Evolutionary conservation across 1,140 invertebrate genomes (phyloP).

Genomic region (Magallana angulata): DNA sequence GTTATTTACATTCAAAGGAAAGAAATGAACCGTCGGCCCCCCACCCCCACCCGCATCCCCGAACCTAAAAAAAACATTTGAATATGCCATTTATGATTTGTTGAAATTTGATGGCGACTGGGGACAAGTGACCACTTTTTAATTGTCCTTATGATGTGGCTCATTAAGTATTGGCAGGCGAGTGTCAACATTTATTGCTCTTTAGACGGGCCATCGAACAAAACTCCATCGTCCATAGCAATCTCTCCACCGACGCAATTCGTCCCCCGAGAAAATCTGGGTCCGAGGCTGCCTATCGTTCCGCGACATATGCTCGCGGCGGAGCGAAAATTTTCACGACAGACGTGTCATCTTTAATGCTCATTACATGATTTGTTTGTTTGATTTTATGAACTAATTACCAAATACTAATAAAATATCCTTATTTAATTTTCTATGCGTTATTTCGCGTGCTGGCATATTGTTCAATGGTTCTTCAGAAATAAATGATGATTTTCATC

Average conservation of each 20-base stretch:
- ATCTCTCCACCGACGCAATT: slow-evolving; percentile 12
- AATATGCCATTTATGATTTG: background rate
- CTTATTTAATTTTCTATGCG: slow-evolving; percentile 24
- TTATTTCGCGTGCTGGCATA: background rate
- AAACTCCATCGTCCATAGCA: slow-evolving; percentile 15
- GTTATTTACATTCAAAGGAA: too few species aligned
- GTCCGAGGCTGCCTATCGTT: background rate
- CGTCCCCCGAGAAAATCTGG: background rate
- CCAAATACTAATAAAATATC: slow-evolving; percentile 26
- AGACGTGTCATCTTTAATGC: slow-evolving; percentile 35
- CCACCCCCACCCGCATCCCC: too few species aligned
- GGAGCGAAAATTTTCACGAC: slow-evolving; percentile 21
- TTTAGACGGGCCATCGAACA: background rate
- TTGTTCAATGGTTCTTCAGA: too few species aligned
- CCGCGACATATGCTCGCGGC: slow-evolving; percentile 26
- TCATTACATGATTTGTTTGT: slow-evolving; percentile 34
- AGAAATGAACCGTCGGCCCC: too few species aligned
- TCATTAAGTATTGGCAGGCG: slow-evolving; percentile 19
- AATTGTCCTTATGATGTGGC: slow-evolving; percentile 9
- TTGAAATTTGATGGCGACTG: background rate
- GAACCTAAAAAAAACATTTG: too few species aligned
- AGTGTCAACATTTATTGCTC: slow-evolving; percentile 24
- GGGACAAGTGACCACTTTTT: slow-evolving; percentile 35
- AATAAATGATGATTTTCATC: too few species aligned
- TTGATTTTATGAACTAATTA: slow-evolving; percentile 21